phyloP scores from a whole-genome alignment of 2,113 vertebrate species.

The Ovis aries region ARS-UI_Ramb_v3.0 NC_082741.1:1646001-1646500 shows the following conservation, averaged over 20 bases:
- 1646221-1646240: neutral
- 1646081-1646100: neutral
- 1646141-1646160: neutral
- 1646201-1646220: neutral
- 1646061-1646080: neutral
- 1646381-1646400: fast-evolving
- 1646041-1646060: neutral
- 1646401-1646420: neutral
- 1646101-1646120: neutral
- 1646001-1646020: neutral
- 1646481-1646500: too few species aligned
- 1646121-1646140: fast-evolving
- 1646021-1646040: neutral
- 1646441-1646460: neutral
- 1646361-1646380: neutral
- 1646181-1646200: too few species aligned
- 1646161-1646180: too few species aligned
- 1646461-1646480: fast-evolving
- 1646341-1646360: fast-evolving
- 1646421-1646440: neutral
- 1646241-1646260: too few species aligned
- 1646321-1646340: neutral
- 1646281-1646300: neutral
- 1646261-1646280: too few species aligned
- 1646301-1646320: neutral